Evolutionary conservation across 2,888 invertebrate species (phyloP).

Genomic region (Mylabris sibirica): DNA sequence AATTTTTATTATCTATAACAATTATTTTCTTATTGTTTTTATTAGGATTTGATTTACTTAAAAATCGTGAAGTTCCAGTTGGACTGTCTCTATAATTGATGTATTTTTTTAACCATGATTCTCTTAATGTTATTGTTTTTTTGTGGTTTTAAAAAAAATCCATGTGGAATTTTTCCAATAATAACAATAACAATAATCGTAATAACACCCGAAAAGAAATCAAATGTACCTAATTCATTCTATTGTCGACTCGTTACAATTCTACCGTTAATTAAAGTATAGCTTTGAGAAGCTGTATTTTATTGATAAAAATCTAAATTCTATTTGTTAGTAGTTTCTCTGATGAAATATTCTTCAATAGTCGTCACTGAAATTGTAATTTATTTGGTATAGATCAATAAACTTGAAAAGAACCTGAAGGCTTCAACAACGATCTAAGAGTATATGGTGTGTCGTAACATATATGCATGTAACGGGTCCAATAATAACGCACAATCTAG

Average conservation of each 20-base stretch:
- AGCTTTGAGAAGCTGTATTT: background rate
- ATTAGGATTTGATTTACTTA: background rate
- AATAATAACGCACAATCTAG: conserved; percentile 31
- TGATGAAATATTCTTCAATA: background rate
- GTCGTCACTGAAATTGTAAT: conserved; percentile 3
- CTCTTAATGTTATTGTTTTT: conserved; percentile 1
- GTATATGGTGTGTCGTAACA: conserved; percentile 5
- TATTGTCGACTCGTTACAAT: background rate
- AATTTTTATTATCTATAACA: background rate
- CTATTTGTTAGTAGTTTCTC: background rate
- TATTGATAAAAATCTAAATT: background rate
- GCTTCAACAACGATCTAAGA: conserved; percentile 8
- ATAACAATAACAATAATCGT: too few relatives aligned
- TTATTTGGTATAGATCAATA: conserved; percentile 13
- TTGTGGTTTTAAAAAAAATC: background rate
- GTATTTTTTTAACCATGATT: conserved; percentile 8
- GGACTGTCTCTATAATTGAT: conserved; percentile 24
- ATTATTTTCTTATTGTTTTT: background rate
- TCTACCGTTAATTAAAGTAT: conserved; percentile 1
- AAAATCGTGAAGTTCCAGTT: conserved; percentile 1
- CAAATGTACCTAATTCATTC: background rate
- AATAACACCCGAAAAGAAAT: background rate
- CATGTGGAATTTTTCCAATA: background rate
- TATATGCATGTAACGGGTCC: conserved; percentile 26
- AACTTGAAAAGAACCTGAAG: conserved; percentile 7